Percentiles rank a stretch among this genome's conserved stretches.
Conservation (phyloP, 2,113 vertebrate genomes). For the Harpagus bidentatus region DNA sequence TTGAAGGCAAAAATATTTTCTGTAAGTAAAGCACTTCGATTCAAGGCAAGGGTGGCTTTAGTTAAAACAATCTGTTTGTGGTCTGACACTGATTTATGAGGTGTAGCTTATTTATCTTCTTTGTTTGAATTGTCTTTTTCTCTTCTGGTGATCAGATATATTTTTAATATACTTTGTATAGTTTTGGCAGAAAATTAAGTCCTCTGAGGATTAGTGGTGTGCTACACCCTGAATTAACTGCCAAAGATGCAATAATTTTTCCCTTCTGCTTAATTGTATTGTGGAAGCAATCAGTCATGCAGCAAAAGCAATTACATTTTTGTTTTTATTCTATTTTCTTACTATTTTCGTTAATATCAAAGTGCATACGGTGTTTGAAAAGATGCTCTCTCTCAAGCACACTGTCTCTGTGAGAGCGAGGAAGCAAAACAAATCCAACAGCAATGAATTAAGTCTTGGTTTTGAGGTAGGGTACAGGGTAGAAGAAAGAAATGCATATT, state of each 20-base stretch:
- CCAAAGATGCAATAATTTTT: conserved; percentile 37
- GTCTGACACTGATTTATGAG: conserved; percentile 17
- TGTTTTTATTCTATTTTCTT: conserved; percentile 11
- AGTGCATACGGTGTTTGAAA: not conserved
- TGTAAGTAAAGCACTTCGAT: not conserved
- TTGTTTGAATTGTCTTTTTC: not conserved
- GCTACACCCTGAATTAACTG: conserved; percentile 8
- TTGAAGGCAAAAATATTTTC: not conserved
- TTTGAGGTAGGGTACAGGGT: not conserved
- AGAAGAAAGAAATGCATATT: not conserved
- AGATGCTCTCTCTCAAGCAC: not conserved
- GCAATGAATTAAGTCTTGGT: not conserved
- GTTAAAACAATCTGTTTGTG: conserved; percentile 4
- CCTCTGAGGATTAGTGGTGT: not conserved
- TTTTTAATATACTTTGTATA: not conserved
- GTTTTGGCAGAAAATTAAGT: conserved; percentile 32
- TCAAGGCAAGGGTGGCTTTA: not conserved
- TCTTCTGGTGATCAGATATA: not conserved
- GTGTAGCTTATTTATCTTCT: not conserved
- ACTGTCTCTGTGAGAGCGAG: not conserved
- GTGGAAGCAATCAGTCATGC: conserved; percentile 42
- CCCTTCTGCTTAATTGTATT: conserved; percentile 38
- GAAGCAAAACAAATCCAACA: not conserved
- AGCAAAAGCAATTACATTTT: conserved; percentile 28
- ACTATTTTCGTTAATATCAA: conserved; percentile 24